Base-by-base conservation (phyloP, 2,797 vertebrate species). In the Alosa sapidissima region DNA sequence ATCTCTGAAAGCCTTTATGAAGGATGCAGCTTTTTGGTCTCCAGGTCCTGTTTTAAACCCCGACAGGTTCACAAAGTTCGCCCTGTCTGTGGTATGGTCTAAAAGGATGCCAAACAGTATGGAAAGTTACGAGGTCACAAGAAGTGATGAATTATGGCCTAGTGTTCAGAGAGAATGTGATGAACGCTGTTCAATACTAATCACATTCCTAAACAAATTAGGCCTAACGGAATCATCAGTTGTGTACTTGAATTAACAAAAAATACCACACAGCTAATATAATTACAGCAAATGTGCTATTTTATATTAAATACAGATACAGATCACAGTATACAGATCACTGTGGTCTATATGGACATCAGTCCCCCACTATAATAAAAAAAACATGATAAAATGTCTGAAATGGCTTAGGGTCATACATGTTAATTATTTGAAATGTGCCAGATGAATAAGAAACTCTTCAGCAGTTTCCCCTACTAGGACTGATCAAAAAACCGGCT, bases 1-100 rank as follows among this genome's bases (percentile, higher is more conserved):
- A 89, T 86, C 90, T 93, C 92, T 93, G 91, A 94, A 90, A 89
- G 75, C 51, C 82, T 82, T 81, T 87, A 85, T 87, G 87, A 88
- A 89, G 90, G 88, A 90, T 89, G 88, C 88, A 88, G 87, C 88
- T 89, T 88, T 88, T 81, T 82, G 82, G 49, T 81, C 85, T 52
- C 52, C 41, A 81, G 75, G 82, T 84, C 60, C 82, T 82, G 75
- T 52, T 86, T 82, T 85, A 86, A 84, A 83, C 84, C 87, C 65
- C 52, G 51, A 81, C 68, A 75, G 14, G 68, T 41, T 75, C 68
- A 81, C 28, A 62, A 84, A 65, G 75, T 81, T 81, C 41, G 48
- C 3, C 36, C 68, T 65, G 9, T 62, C 14, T 62, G 55, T 49
- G 55, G 55, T 33, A 41, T 75, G 33, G 9, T 45, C 68, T 16